Base-by-base conservation (phyloP, 2,113 vertebrate genomes). In the Micronycteris hirsuta region DNA sequence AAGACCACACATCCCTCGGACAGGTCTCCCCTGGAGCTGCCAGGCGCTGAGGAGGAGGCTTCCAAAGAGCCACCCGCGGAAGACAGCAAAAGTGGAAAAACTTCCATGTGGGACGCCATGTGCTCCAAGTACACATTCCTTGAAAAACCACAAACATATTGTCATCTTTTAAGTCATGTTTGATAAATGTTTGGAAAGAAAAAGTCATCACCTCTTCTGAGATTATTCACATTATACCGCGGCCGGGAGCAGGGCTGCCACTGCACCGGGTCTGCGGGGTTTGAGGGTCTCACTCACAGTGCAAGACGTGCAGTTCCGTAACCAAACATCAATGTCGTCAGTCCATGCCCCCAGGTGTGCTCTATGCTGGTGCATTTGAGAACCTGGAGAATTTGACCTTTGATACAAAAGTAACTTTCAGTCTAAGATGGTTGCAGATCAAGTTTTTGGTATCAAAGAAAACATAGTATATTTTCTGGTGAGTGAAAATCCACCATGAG, bases 381-480 rank as follows among this genome's bases (percentile, higher is more conserved):
- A 5, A 14, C 24, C 91, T 94, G 12, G 83, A 85, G 36, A 96
- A 92, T 86, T 47, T 36, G 36, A 92, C 63, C 71, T 86, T 73
- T 63, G 28, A 33, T 31, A 56, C 3, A 76, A 89, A 95, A 96
- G 76, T 81, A 93, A 95, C 38, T 89, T 90, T 63, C 36, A 82
- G 19, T 87, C 41, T 96, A 93, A 73, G 43, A 87, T 65, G 61
- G 89, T 49, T 93, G 76, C 91, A 38, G 41, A 81, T 71, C 36
- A 86, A 77, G 36, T 19, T 91, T 93, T 94, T 22, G 4, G 87
- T 98, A 98, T 96, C 73, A 74, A 89, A 96, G 92, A 97, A 97
- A 80, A 67, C 76, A 24, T 9, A 96, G 47, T 54, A 73, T 49
- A 87, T 91, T 92, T 97, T 96, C 94, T 91, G 76, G 84, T 74